Evolutionary conservation across 2,113 vertebrate species (phyloP).

Genomic region (Aegithalos caudatus): DNA sequence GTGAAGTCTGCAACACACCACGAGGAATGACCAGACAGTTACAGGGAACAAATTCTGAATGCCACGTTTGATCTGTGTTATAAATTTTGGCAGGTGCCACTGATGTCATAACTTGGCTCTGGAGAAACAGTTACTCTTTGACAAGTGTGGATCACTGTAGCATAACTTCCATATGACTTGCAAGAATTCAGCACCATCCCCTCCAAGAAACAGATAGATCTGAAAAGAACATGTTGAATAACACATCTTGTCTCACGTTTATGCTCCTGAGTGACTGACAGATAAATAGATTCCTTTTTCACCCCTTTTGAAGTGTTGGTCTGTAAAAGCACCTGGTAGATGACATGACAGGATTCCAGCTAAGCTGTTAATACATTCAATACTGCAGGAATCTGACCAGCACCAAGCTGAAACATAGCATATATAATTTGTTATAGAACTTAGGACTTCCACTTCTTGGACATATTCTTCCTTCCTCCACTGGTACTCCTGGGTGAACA

Average conservation of each 20-base stretch:
- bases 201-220: not conserved
- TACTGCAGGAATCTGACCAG: conserved; percentile 1
- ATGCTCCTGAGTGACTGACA: not conserved
- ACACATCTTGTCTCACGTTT: not conserved
- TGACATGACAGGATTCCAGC: conserved; percentile 22
- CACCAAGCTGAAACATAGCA: not conserved
- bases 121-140: conserved; percentile 39
- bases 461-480: not conserved
- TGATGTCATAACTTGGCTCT: conserved; percentile 60
- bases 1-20: conserved; percentile 5
- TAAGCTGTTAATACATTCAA: conserved; percentile 36
- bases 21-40: conserved; percentile 1
- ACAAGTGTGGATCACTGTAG: conserved; percentile 37
- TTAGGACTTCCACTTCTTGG: not conserved
- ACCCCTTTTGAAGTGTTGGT: not conserved
- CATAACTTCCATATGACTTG: not conserved
- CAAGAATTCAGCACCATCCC: not conserved
- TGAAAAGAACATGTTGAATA: conserved; percentile 4
- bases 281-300: not conserved
- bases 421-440: conserved; percentile 17
- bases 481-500: not conserved
- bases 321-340: not conserved
- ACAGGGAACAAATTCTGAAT: conserved; percentile 41
- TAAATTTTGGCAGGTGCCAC: conserved; percentile 49
- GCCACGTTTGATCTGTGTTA: conserved; percentile 39